Conservation (phyloP, 1,140 invertebrate species). For the Drosophila lacteicornis region DNA sequence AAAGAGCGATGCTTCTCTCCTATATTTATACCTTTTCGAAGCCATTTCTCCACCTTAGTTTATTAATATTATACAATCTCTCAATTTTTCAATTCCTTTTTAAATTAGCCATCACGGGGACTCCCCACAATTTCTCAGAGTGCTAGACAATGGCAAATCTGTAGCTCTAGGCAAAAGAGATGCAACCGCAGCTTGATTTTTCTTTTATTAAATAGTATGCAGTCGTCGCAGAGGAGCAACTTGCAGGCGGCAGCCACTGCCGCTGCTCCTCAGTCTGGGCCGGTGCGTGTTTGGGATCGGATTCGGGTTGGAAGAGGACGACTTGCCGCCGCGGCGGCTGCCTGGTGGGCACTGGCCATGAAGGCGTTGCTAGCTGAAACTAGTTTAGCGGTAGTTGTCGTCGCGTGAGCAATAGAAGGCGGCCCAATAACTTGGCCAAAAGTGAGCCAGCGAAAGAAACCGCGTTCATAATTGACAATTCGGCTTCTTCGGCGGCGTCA, state of each 20-base stretch:
- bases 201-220: slow-evolving; percentile 41
- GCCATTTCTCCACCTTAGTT: too few relatives aligned
- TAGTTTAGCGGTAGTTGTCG: slow-evolving; percentile 56
- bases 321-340: slow-evolving; percentile 19
- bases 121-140: slow-evolving; percentile 7
- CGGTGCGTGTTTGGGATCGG: slow-evolving; percentile 44
- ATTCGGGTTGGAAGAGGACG: slow-evolving; percentile 21
- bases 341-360: slow-evolving; percentile 36
- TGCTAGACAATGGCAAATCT: slow-evolving; percentile 27
- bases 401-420: slow-evolving; percentile 60
- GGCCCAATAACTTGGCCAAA: slow-evolving; percentile 57
- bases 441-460: slow-evolving; percentile 47
- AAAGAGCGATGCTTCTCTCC: too few relatives aligned
- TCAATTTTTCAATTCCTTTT: neutral
- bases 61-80: too few relatives aligned
- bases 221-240: slow-evolving; percentile 23
- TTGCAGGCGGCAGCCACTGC: slow-evolving; percentile 30
- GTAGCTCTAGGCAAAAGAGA: slow-evolving; percentile 25
- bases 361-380: slow-evolving; percentile 54
- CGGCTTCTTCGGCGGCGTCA: slow-evolving; percentile 40
- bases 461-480: slow-evolving; percentile 72
- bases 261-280: slow-evolving; percentile 13
- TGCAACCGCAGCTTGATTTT: slow-evolving; percentile 52
- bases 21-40: too few relatives aligned
- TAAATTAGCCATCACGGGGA: neutral